Evolutionary conservation across 2,113 vertebrate species (phyloP).

Genomic region (Nanorana parkeri): DNA sequence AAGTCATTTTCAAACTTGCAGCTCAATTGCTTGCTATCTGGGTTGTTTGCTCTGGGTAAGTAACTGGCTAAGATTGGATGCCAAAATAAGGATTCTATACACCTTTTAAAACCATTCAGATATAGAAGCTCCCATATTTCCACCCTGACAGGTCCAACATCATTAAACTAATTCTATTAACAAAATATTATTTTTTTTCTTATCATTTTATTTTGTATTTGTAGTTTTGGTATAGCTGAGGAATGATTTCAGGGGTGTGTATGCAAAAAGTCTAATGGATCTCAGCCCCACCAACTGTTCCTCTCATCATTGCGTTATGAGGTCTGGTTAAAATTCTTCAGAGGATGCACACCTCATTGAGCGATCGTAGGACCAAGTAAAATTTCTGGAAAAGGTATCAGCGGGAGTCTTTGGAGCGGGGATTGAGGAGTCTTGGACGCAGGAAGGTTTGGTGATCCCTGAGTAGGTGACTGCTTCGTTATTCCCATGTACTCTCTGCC

Average conservation of each 20-base stretch:
- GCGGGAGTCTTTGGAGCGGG: background rate
- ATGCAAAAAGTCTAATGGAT: background rate
- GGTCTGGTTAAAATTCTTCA: slow-evolving; percentile 44
- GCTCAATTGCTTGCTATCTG: too few species aligned
- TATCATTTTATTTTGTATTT: too few species aligned
- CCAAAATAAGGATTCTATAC: too few species aligned
- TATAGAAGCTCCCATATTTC: too few species aligned
- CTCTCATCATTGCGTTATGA: slow-evolving; percentile 49
- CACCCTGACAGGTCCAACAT: too few species aligned
- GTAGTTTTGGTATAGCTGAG: background rate
- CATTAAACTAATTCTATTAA: too few species aligned
- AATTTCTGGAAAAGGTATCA: slow-evolving; percentile 51
- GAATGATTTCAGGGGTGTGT: background rate
- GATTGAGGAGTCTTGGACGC: slow-evolving; percentile 4
- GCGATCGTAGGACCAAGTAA: background rate
- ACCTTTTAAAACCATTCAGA: too few species aligned
- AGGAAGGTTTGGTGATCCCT: slow-evolving; percentile 2
- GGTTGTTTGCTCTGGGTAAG: too few species aligned
- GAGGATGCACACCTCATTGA: slow-evolving; percentile 54
- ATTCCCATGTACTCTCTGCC: slow-evolving; percentile 25
- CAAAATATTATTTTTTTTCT: too few species aligned
- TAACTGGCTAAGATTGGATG: too few species aligned
- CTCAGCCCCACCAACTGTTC: slow-evolving; percentile 39
- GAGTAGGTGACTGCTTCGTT: slow-evolving; percentile 44
- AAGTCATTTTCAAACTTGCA: too few species aligned